These are phyloP conservation scores for Antechinus stuartii DNA, from an alignment of 2,113 vertebrate genomes.

Conservation along the genomic window DNA sequence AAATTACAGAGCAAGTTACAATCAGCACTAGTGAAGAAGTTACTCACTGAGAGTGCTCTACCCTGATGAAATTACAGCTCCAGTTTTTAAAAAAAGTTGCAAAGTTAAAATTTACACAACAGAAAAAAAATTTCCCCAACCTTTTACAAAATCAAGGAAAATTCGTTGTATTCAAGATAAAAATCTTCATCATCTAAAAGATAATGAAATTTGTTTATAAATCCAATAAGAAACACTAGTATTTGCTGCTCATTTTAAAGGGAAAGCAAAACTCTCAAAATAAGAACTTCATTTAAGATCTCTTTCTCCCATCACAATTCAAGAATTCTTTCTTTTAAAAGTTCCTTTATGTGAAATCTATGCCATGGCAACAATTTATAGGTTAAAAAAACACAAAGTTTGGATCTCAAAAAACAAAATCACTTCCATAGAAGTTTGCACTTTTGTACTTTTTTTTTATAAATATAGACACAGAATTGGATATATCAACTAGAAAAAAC, in stretches of 20 bases:
- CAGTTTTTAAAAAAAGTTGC: background rate
- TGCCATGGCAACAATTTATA: background rate
- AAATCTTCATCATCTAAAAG: background rate
- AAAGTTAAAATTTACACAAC: background rate
- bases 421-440: background rate
- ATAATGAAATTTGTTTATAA: background rate
- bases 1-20: background rate
- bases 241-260: constrained; percentile 26
- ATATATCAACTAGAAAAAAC: constrained; percentile 70
- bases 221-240: background rate
- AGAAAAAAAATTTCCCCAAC: background rate
- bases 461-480: constrained; percentile 37
- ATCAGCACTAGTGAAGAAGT: background rate
- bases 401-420: background rate
- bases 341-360: constrained; percentile 25
- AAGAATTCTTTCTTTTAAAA: constrained; percentile 1
- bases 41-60: background rate
- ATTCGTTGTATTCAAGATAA: background rate
- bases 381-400: background rate
- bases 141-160: background rate
- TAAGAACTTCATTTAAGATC: background rate
- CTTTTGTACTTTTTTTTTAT: constrained; percentile 22
- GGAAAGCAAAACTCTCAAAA: background rate
- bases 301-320: background rate
- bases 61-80: background rate